phyloP scores from a whole-genome alignment of 2,113 vertebrate genomes.

The Podocnemis expansa region DNA sequence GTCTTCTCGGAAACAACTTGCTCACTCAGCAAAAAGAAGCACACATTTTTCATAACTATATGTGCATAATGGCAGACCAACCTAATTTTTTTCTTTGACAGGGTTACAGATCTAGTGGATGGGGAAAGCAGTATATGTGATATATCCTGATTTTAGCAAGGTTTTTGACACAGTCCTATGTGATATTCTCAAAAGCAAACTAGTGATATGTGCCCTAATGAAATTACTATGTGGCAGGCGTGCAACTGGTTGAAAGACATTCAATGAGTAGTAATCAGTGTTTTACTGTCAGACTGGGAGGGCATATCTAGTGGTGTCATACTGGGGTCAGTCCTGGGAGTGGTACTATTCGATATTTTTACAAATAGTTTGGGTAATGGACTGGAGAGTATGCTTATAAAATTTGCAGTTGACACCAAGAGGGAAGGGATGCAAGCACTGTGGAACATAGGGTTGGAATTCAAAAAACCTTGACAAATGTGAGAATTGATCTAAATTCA shows the following conservation, averaged over 20 bases:
- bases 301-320: neutral
- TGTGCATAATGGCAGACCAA: neutral
- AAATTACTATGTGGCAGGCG: neutral
- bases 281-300: neutral
- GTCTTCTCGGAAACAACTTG: neutral
- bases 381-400: neutral
- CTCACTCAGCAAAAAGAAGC: conserved; percentile 4
- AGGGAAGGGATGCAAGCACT: neutral
- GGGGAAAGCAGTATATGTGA: neutral
- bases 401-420: neutral
- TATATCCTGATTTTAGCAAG: neutral
- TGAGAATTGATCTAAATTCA: neutral
- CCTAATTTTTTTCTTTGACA: neutral
- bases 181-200: neutral
- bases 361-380: neutral
- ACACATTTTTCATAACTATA: neutral
- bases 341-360: neutral
- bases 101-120: neutral
- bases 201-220: neutral
- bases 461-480: neutral
- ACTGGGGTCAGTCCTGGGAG: neutral
- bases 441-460: neutral
- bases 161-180: neutral
- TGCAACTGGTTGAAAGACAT: neutral
- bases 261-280: neutral